Evolutionary conservation across 1,140 invertebrate species (phyloP).

Genomic region (Colletes gigas): DNA sequence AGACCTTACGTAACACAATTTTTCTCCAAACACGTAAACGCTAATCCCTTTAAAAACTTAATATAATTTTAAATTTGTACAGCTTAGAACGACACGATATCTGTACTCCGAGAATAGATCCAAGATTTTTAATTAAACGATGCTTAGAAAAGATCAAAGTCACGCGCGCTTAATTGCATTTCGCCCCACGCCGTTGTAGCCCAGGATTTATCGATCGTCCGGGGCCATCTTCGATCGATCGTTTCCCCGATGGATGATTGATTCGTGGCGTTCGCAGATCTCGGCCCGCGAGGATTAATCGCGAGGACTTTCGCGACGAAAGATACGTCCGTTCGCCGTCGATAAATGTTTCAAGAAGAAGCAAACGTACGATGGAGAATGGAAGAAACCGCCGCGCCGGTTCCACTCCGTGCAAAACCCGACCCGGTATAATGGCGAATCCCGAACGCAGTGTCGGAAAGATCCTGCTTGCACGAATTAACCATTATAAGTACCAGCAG

Average conservation of each 20-base stretch:
- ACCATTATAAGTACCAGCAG: constrained; percentile 47
- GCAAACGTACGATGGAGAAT: constrained; percentile 11
- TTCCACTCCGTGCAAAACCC: constrained; percentile 1
- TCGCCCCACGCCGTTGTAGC: too few species aligned
- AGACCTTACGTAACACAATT: too few species aligned
- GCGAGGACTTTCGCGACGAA: neutral
- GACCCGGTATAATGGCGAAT: constrained; percentile 11
- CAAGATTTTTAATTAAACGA: too few species aligned
- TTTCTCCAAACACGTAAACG: too few species aligned
- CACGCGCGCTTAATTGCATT: too few species aligned
- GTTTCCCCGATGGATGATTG: too few species aligned
- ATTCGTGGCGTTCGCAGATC: neutral
- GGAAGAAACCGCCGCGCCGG: constrained; percentile 10
- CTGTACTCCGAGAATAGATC: too few species aligned
- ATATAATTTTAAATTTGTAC: too few species aligned
- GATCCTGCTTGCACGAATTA: constrained; percentile 59
- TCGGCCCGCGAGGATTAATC: constrained; percentile 6
- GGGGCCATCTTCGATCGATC: too few species aligned
- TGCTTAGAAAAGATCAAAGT: too few species aligned
- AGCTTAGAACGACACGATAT: too few species aligned
- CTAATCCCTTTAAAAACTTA: too few species aligned
- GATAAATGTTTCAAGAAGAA: constrained; percentile 7
- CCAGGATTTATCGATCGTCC: neutral
- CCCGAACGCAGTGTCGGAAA: constrained; percentile 26
- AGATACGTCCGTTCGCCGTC: constrained; percentile 4